Evolutionary conservation across 2,113 vertebrate species (phyloP), one percentile per base, ranked within the genome.

Genomic region (Laticauda colubrina): DNA sequence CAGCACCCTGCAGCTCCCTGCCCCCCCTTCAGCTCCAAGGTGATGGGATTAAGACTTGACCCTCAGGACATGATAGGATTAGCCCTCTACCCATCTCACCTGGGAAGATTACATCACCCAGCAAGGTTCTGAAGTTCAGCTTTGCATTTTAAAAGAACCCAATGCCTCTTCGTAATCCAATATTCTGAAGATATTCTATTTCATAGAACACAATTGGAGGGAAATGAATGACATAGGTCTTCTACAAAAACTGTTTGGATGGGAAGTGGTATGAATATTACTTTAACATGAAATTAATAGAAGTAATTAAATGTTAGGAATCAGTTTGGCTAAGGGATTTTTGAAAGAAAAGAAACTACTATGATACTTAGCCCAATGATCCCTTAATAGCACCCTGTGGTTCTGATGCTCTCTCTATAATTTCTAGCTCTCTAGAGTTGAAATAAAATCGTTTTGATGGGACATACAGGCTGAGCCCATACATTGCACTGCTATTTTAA

Each of bases 201-300:
- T 53, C 89, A 0, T 90, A 51, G 23, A 2, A 15, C 23, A n/a
- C 51, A 57, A 87, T 11, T 2, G 48, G 10, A 53, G 26, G 15
- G 51, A 61, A 87, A 48, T 6, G n/a, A 53, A 87, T 34, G 43
- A 3, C 45, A 64, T 4, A 61, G 26, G 29, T 5, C 64, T 69
- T n/a, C 48, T 85, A 54, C 20, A 29, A 21, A 18, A 59, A 6
- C 87, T 92, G 87, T 2, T 89, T 12, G 51, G 54, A 9, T 24
- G 89, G 90, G 64, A 95, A 7, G 75, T 93, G 5, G 12, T 75
- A 57, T 85, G 56, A 85, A 48, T n/a, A 23, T 53, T 56, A 92
- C 23, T 87, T 45, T 26, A 24, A 34, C 3, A n/a, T 85, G n/a
- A 61, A 93, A 81, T 39, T 34, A 20, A 81, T 81, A 20, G 18